These are phyloP conservation scores for Psylliodes chrysocephalus DNA, from an alignment of 2,888 invertebrate species.

Conservation along the genomic window DNA sequence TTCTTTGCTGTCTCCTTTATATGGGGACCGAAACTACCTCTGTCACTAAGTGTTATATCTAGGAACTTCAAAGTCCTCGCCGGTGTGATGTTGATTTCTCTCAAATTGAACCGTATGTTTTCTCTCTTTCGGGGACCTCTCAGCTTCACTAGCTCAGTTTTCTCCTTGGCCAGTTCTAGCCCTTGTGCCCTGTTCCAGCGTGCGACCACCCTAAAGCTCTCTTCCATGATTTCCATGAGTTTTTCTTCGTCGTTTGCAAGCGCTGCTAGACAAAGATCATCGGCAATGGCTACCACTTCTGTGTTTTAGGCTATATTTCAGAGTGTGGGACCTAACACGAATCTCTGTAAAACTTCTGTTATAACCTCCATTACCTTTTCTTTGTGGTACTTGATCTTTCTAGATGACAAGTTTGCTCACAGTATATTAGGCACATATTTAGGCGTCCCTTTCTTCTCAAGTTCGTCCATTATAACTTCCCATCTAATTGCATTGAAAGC, in stretches of 20 bases:
- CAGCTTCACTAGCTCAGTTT: conserved; percentile 5
- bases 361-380: no score
- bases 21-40: conserved; percentile 8
- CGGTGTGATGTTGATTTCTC: neutral
- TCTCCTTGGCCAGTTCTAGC: conserved; percentile 8
- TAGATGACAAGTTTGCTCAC: no score
- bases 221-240: no score
- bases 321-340: no score
- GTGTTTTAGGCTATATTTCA: no score
- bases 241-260: neutral
- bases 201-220: neutral
- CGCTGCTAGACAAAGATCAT: neutral
- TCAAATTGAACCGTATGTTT: neutral
- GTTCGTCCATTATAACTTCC: no score
- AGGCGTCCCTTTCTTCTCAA: no score
- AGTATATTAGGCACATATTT: no score
- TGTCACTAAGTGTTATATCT: neutral
- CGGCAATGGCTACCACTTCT: neutral
- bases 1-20: neutral
- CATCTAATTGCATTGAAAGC: no score
- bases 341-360: no score
- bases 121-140: conserved; percentile 4
- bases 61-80: neutral
- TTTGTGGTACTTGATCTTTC: no score
- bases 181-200: neutral